These are phyloP conservation scores for Eupsittula cactorum DNA, from an alignment of 2,113 vertebrate species.

Conservation along the genomic window DNA sequence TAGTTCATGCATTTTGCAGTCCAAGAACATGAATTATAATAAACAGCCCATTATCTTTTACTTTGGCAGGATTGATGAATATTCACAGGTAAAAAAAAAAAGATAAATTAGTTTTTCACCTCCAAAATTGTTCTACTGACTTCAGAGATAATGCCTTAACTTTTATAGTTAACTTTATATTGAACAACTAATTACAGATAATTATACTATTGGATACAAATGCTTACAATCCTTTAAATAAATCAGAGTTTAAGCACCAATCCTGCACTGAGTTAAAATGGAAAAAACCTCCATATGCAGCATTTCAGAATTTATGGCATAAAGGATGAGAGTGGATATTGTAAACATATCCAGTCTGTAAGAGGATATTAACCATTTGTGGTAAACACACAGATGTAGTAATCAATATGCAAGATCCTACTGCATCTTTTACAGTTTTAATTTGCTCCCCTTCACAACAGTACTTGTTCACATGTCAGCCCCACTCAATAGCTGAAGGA, in stretches of 20 bases:
- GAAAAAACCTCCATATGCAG: background rate
- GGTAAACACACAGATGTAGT: background rate
- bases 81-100: background rate
- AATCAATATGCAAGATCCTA: background rate
- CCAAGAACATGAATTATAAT: background rate
- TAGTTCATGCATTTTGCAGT: background rate
- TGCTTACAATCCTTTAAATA: background rate
- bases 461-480: background rate
- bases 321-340: background rate
- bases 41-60: background rate
- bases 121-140: background rate
- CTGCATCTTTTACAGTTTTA: background rate
- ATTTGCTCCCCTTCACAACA: background rate
- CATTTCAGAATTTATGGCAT: background rate
- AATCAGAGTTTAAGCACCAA: background rate
- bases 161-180: background rate
- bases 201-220: background rate
- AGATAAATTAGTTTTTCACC: background rate
- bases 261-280: accelerated
- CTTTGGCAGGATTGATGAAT: background rate
- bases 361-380: background rate
- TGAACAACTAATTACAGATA: background rate
- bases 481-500: background rate
- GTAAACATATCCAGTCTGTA: background rate
- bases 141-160: background rate